Percentiles rank a stretch among this genome's conserved stretches.
Evolutionary conservation across 1,140 invertebrate genomes (phyloP).

Genomic region (Eriosoma lanigerum): DNA sequence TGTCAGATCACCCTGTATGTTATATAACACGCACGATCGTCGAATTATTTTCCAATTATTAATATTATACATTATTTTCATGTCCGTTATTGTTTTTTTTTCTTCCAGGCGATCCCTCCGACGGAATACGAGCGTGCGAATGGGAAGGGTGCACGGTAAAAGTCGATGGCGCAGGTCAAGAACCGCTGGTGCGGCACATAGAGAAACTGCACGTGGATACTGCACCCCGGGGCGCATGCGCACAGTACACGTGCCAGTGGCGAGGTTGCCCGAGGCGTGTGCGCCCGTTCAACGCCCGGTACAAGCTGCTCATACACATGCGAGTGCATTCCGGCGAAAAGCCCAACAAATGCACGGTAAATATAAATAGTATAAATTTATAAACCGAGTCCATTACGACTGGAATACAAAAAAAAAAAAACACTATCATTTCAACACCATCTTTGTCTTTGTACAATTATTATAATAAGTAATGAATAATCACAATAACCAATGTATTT

Average conservation of each 20-base stretch:
- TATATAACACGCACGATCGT: too few relatives aligned
- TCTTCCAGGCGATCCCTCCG: conserved; percentile 51
- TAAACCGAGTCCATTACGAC: too few relatives aligned
- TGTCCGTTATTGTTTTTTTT: background rate
- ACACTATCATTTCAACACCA: too few relatives aligned
- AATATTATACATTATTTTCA: too few relatives aligned
- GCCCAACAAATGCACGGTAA: conserved; percentile 93
- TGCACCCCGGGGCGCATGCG: conserved; percentile 57
- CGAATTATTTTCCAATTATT: too few relatives aligned
- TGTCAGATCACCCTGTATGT: too few relatives aligned
- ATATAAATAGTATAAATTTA: too few relatives aligned
- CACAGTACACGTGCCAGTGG: conserved; percentile 93
- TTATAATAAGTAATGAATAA: too few relatives aligned
- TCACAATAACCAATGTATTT: too few relatives aligned
- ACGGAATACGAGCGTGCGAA: conserved; percentile 57
- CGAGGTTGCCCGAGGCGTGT: conserved; percentile 78
- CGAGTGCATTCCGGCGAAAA: conserved; percentile 93
- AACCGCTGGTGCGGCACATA: conserved; percentile 83
- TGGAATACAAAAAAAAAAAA: too few relatives aligned
- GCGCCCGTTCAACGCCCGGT: conserved; percentile 91
- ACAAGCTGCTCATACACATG: conserved; percentile 96
- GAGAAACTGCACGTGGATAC: conserved; percentile 85
- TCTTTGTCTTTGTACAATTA: too few relatives aligned
- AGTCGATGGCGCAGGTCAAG: conserved; percentile 74
- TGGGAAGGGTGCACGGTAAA: conserved; percentile 88